These are phyloP conservation scores for Andrena dorsata DNA, from an alignment of 2,888 invertebrate species.

Conservation along the genomic window DNA sequence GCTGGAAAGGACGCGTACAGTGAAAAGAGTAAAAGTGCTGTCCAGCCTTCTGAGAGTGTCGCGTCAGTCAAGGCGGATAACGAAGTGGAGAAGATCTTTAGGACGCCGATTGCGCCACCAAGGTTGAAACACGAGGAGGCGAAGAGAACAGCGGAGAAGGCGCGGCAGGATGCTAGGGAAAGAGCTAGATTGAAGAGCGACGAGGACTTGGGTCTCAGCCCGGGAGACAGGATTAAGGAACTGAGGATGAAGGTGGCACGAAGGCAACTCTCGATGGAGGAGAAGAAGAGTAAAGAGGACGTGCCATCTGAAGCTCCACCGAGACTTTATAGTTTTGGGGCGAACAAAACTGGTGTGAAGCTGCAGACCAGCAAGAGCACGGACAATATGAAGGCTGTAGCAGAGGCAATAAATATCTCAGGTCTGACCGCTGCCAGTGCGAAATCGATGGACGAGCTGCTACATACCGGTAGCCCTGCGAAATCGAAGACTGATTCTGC, in stretches of 20 bases:
- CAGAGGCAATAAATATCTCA: slow-evolving; percentile 74
- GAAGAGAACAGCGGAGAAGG: slow-evolving; percentile 86
- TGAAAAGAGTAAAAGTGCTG: not conserved
- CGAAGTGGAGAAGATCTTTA: slow-evolving; percentile 78
- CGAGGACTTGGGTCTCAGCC: slow-evolving; percentile 90
- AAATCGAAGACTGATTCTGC: slow-evolving; percentile 34
- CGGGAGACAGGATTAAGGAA: slow-evolving; percentile 88
- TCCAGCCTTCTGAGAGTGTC: not conserved
- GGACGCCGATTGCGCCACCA: slow-evolving; percentile 86
- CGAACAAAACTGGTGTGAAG: slow-evolving; percentile 69
- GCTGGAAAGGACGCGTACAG: slow-evolving; percentile 55
- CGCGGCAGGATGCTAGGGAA: slow-evolving; percentile 88
- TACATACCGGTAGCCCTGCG: slow-evolving; percentile 59
- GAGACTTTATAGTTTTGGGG: slow-evolving; percentile 75
- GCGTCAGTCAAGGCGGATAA: not conserved
- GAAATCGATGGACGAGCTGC: slow-evolving; percentile 82
- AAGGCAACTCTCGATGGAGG: slow-evolving; percentile 80
- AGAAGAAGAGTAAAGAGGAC: slow-evolving; percentile 73
- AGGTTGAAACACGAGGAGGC: slow-evolving; percentile 85
- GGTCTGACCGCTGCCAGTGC: slow-evolving; percentile 72
- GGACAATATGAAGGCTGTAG: slow-evolving; percentile 80
- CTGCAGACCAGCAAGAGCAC: slow-evolving; percentile 83
- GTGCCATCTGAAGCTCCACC: slow-evolving; percentile 70
- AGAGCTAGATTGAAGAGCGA: slow-evolving; percentile 90
- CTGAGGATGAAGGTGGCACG: slow-evolving; percentile 85